Evolutionary conservation across 2,888 invertebrate species (phyloP), one percentile per base, ranked within the genome.

Genomic region (Tiphia femorata): DNA sequence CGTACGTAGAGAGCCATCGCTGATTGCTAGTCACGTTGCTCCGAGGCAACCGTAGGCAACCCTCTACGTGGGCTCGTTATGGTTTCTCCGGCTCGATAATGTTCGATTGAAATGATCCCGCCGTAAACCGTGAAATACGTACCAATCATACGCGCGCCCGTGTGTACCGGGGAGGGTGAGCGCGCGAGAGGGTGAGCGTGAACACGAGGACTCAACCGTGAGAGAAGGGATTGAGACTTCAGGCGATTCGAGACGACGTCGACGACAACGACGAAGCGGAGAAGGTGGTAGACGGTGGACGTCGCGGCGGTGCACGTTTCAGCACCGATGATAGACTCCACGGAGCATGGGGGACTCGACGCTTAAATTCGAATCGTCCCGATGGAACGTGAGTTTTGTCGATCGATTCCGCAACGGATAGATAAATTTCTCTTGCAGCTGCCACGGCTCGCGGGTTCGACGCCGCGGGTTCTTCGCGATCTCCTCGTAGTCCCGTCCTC

Each of bases 61-160:
- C n/a, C n/a, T 50, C 67, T 67, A 70, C 70, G 65, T 71, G 63
- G 70, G 68, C 74, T 74, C 74, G 74, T 74, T 74, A 74, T 69
- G 75, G 65, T 69, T 71, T 74, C 73, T 58, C 58, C 56, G 50
- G 69, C 67, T 67, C 72, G 71, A 76, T 75, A 72, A 76, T 69
- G 74, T 62, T 58, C 71, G 71, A 76, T 76, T 56, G 72, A 67
- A 76, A 76, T 67, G 76, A 75, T 66, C 63, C 66, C 58, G 64
- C 70, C 53, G 58, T 63, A 69, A 69, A 69, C 63, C 65, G 63
- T 76, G 76, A 74, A 74, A 74, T 74, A 74, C 70, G 74, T 64
- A 64, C 58, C 72, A 65, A 72, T 74, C 74, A 66, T 50, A 55
- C 47, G n/a, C 20, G 33, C 23, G 37, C 21, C 2, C 47, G 47